Evolutionary conservation across 2,888 invertebrate genomes (phyloP).

Genomic region (Holacanthella duospinosa): DNA sequence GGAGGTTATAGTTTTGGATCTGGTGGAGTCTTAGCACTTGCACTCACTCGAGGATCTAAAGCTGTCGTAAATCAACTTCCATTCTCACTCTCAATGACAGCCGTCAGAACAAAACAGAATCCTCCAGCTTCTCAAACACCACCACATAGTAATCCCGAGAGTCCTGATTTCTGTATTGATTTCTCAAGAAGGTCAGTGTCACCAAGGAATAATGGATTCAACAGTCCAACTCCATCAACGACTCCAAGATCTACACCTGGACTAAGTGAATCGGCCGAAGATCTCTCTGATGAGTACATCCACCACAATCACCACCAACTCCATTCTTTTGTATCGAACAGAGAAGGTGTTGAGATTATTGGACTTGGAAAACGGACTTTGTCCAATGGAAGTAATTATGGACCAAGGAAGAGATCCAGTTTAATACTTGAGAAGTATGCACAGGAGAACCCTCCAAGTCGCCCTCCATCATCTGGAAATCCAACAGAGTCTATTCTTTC

Average conservation of each 20-base stretch:
- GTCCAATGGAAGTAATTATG: constrained; percentile 5
- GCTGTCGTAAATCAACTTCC: constrained; percentile 22
- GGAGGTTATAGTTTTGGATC: constrained; percentile 17
- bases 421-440: constrained; percentile 37
- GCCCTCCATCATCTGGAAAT: constrained; percentile 1
- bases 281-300: constrained; percentile 22
- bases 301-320: constrained; percentile 7
- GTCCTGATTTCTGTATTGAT: constrained; percentile 31
- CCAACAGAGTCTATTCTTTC: constrained; percentile 36
- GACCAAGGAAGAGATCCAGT: constrained; percentile 37
- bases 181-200: constrained; percentile 27
- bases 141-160: constrained; percentile 29
- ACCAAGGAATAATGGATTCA: constrained; percentile 23
- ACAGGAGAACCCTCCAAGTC: constrained; percentile 28
- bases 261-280: constrained; percentile 25
- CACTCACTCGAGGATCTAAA: constrained; percentile 36
- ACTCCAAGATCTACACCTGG: constrained; percentile 34
- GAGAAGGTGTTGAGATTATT: background rate
- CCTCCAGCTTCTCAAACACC: constrained; percentile 2
- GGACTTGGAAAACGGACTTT: constrained; percentile 6
- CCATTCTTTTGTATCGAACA: background rate
- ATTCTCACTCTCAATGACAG: background rate
- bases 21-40: constrained; percentile 36
- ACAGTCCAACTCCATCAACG: constrained; percentile 32
- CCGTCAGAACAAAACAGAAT: background rate